Base-by-base conservation (phyloP, 1,140 invertebrate species). In the Drosophila nasuta region DNA sequence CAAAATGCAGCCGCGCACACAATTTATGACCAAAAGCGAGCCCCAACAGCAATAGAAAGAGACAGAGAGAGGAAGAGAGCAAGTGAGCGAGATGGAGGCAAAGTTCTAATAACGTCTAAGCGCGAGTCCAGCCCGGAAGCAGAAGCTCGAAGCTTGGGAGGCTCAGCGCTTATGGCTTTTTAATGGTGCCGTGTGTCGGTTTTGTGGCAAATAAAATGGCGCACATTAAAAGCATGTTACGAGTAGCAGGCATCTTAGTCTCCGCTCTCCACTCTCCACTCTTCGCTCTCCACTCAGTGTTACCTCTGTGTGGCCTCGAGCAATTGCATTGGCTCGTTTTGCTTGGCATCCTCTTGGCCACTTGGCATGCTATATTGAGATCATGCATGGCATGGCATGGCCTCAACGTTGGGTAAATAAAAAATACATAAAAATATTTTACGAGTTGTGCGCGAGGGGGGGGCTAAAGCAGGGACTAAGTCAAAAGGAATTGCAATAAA, bases 341-440 rank as follows among this genome's bases (percentile, higher is more conserved):
- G 15, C 54, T 20, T 25, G 5, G 30, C 7, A 2, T 41, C 30
- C 63, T 25, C 20, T 38, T 68, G 57, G 41, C 68, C 80, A 62
- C 72, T 51, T 66, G 82, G 52, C 64, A 45, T 64, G 13, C 41
- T 56, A 71, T 89, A 89, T 89, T 85, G 85, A 80, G 85, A 81
- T 89, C 85, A 89, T 89, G 81, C 85, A 89, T 89, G 85, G 80
- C 76, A 52, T 65, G 48, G 7, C 3, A 11, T 15, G 28, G n/a
- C 11, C 13, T 64, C 10, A 38, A 57, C 64, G 51, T 17, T 65
- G 71, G 83, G 81, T 90, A 90, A 91, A 91, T 91, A 91, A 91
- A 91, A 91, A 91, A 88, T 77, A 77, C 80, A 91, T 91, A 91
- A 91, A 91, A 90, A 83, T 88, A 83, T 91, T 91, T 91, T 87